Evolutionary conservation across 2,113 vertebrate genomes (phyloP).

Genomic region (Sinocyclocheilus rhinocerous): DNA sequence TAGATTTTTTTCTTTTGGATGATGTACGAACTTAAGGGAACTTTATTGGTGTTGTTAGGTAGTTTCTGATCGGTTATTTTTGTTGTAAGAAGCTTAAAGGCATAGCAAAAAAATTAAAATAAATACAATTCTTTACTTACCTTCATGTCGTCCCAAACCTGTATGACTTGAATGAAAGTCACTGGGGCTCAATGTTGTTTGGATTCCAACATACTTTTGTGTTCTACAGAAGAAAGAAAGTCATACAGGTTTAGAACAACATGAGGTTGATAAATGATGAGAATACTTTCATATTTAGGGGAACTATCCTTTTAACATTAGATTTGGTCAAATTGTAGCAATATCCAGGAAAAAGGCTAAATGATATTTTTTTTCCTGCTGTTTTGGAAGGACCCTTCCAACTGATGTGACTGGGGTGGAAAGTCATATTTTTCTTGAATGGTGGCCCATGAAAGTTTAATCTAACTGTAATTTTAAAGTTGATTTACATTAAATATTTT

Average conservation of each 20-base stretch:
- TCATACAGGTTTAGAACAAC: not conserved
- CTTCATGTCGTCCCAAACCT: not conserved
- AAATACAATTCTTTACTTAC: not conserved
- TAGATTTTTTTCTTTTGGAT: not conserved
- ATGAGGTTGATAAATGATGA: too few relatives aligned
- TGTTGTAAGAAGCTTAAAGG: too few relatives aligned
- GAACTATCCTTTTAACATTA: not conserved
- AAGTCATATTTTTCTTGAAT: slow-evolving; percentile 9
- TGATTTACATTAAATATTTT: not conserved
- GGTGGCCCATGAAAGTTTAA: not conserved
- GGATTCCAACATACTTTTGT: not conserved
- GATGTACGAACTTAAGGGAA: too few relatives aligned
- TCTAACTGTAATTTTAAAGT: not conserved
- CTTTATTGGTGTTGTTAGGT: too few relatives aligned
- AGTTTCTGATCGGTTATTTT: too few relatives aligned
- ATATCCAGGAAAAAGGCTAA: not conserved
- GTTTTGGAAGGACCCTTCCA: too few relatives aligned
- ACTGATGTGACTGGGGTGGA: not conserved
- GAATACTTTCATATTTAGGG: not conserved
- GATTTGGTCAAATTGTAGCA: too few relatives aligned
- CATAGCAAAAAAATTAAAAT: not conserved
- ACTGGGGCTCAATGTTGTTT: not conserved
- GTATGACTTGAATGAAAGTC: not conserved
- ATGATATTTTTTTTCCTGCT: not conserved
- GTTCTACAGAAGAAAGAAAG: not conserved